These are phyloP conservation scores for Pollenia griseotomentosa DNA, from an alignment of 2,888 invertebrate species.

Conservation along the genomic window DNA sequence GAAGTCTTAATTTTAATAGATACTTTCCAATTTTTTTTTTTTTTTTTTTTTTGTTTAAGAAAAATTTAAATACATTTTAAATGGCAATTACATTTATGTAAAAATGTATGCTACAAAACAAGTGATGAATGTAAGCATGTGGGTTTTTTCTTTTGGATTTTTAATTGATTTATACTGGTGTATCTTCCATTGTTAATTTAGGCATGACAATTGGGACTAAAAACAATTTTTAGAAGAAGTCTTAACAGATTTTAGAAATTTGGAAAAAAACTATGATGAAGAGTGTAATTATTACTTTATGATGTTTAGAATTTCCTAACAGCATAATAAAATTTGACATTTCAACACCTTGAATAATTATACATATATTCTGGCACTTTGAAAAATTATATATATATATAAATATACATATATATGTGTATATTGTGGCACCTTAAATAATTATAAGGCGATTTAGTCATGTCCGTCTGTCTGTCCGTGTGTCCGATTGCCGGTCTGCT, in stretches of 20 bases:
- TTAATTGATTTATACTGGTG: conserved; percentile 28
- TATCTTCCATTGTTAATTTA: conserved; percentile 28
- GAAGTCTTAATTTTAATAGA: conserved; percentile 52
- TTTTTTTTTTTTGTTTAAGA: background rate
- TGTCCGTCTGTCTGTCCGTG: too few species aligned
- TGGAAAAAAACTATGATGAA: too few species aligned
- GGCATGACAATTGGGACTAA: conserved; percentile 10
- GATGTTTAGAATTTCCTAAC: too few species aligned
- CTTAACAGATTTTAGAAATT: background rate
- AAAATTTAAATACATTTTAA: conserved; percentile 57
- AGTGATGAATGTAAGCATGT: background rate
- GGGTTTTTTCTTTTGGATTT: conserved; percentile 4
- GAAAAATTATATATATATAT: too few species aligned
- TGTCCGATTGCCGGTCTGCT: too few species aligned
- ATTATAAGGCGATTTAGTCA: too few species aligned
- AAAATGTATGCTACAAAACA: background rate
- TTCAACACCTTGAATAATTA: too few species aligned
- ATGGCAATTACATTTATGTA: conserved; percentile 24
- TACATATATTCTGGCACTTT: too few species aligned
- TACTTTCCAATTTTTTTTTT: conserved; percentile 65
- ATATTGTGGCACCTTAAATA: too few species aligned
- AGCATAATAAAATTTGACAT: too few species aligned
- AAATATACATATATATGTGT: too few species aligned
- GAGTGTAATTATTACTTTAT: too few species aligned
- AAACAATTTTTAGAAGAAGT: background rate